Base-by-base conservation (phyloP, 2,797 vertebrate genomes). In the Lepilemur septentrionalis region DNA sequence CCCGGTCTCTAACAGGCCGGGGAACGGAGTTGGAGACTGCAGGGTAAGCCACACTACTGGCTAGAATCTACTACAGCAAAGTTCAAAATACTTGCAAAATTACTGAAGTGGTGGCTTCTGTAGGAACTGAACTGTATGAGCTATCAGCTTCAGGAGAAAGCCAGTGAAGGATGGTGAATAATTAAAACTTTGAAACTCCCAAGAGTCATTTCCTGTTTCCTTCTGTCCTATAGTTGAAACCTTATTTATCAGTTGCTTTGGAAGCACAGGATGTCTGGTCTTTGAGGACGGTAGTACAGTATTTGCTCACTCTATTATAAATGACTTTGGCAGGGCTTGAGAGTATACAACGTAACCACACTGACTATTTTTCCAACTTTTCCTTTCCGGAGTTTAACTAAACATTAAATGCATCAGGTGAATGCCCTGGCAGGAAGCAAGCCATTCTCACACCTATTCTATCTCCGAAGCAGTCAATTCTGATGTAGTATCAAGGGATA, bases 1-100 rank as follows among this genome's bases (percentile, higher is more conserved):
- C 23, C 25, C 0, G 57, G 57, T 28, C 57, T 25, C 57, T 28
- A 12, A 59, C 2, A 28, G 25, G 23, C 55, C 0, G 22, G 0
- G 9, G 55, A 10, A 25, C 7, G 9, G 55, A 57, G 55, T 25
- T 25, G 55, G 22, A 23, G 55, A 59, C 57, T 59, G 11, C 57
- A 59, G 25, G 57, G 65, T 85, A 87, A 97, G 78, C 93, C 97
- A 11, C 59, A 73, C 70, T 0, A 35, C 63, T 95, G 72, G 17
- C 87, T 81, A 95, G 94, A 89, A 94, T 96, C 86, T 97, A 89
- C 72, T 93, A 65, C 38, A 55, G 70, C 96, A 95, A 97, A 93
- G 82, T 81, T 96, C 96, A 97, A 72, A 95, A 67, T 81, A 76
- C 55, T 97, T 95, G 82, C 97, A 95, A 91, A 25, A 96, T 75